Conservation (phyloP, 1,140 invertebrate species). For the Cydia strobilella region DNA sequence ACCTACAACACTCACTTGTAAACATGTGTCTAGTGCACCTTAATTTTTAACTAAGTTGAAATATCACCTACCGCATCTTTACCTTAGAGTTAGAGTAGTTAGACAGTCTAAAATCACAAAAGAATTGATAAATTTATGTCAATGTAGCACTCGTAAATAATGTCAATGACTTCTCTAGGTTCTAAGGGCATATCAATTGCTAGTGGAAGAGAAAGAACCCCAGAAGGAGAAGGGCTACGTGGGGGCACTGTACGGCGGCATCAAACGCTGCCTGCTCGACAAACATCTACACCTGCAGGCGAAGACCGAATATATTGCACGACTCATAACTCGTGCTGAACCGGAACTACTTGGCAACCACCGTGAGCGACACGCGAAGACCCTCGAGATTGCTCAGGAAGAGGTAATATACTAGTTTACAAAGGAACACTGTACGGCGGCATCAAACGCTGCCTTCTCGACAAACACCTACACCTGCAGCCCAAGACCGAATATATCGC, state of each 20-base stretch:
- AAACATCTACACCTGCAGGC: slow-evolving; percentile 93
- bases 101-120: no score
- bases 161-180: slow-evolving; percentile 63
- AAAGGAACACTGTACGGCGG: neutral
- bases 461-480: no score
- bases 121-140: no score
- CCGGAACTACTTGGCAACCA: slow-evolving; percentile 92
- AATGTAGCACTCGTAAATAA: neutral
- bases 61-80: no score
- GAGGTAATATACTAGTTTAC: slow-evolving; percentile 80
- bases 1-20: no score
- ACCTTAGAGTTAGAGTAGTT: no score
- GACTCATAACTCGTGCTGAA: slow-evolving; percentile 92
- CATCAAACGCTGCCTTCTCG: neutral
- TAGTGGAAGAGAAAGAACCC: slow-evolving; percentile 91
- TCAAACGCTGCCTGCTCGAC: slow-evolving; percentile 91
- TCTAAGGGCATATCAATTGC: slow-evolving; percentile 90
- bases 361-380: slow-evolving; percentile 95
- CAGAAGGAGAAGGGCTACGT: slow-evolving; percentile 94
- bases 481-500: slow-evolving; percentile 79
- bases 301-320: slow-evolving; percentile 92
- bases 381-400: slow-evolving; percentile 96
- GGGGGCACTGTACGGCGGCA: slow-evolving; percentile 90
- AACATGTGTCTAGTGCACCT: no score
- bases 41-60: no score